Evolutionary conservation across 37 sponge, comb jelly and placozoan species (phyloP), one percentile per base, ranked within the genome.

Genomic region (Halisarca cf. caerulea): DNA sequence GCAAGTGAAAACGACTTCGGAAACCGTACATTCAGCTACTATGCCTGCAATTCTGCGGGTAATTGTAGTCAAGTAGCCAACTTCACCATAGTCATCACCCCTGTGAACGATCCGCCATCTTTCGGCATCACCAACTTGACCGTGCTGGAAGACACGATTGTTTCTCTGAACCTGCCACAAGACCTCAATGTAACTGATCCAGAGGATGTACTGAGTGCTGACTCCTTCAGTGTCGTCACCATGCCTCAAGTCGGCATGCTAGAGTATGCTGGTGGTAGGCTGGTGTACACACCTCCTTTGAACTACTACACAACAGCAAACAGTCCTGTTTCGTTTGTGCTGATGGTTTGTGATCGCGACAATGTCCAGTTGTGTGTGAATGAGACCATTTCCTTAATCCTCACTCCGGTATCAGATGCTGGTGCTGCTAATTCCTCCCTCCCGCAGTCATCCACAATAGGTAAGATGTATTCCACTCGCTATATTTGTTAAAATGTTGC

Each of bases 331-430:
- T 71, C 74, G 18, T 90, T 92, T 51, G 51, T 62, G 27, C 24
- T 95, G 14, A 62, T 55, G 35, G 96, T 83, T 0, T 95, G 96
- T 72, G 96, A 95, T 42, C 87, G 66, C 30, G 86, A 95, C 61
- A 33, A 82, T 21, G 78, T 47, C 2, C 78, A 58, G 17, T 86
- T 88, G 30, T 95, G 91, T 70, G 69, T 70, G 24, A 84, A 83
- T 35, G 80, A 69, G 27, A 88, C 86, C 39, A 85, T 95, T 51
- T 39, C 39, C 6, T 45, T 95, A 27, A 71, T 23, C 21, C 59
- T 95, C 43, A 74, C 77, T 41, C 43, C 77, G 18, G 77, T n/a
- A 23, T 40, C 25, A 74, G 77, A 74, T 41, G 9, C 2, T 9
- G 42, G 77, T 18, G 24, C 77, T 11, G 45, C 21, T 40, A 24